Base-by-base conservation (phyloP, 2,113 vertebrate species). In the Ailuropoda melanoleuca region DNA sequence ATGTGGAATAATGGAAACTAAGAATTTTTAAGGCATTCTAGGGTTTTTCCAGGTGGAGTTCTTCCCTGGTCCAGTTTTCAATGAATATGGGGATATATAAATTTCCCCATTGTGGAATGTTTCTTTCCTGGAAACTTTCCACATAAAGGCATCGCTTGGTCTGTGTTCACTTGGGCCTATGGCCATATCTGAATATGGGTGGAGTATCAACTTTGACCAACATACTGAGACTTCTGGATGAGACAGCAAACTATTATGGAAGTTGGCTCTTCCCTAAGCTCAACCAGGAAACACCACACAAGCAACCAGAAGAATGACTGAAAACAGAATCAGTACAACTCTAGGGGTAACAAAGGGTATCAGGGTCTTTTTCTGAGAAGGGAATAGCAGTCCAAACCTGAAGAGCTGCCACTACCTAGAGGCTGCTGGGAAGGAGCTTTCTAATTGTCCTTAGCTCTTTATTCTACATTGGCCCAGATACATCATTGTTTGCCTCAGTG, bases 101-200 rank as follows among this genome's bases (percentile, higher is more conserved):
- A 17, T 89, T 82, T 92, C 5, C 31, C 55, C 60, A 74, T 39
- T 53, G 62, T 62, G 2, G 64, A 46, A 3, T 10, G 31, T 48
- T 90, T 83, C 39, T 46, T 93, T 93, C 58, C 93, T 91, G 72
- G 24, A 78, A 74, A 5, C 8, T 68, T 68, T 91, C 91, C 58
- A 91, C 48, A 86, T 13, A 23, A 90, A 75, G 84, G 43, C 19
- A 18, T 64, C 31, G 6, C n/a, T 78, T 92, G 39, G 55, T 88
- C 53, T 85, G 62, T 90, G 39, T 78, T 78, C 77, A 8, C 31
- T 50, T 90, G 77, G 55, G n/a, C n/a, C 39, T 43, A 6, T 18
- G 48, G 31, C 53, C 70, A 60, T 72, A 12, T 91, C n/a, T 70
- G 43, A 88, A 58, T 96, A 24, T 74, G 70, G 34, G 26, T 46